Evolutionary conservation across 2,113 vertebrate genomes (phyloP).

Genomic region (Ranitomeya imitator): DNA sequence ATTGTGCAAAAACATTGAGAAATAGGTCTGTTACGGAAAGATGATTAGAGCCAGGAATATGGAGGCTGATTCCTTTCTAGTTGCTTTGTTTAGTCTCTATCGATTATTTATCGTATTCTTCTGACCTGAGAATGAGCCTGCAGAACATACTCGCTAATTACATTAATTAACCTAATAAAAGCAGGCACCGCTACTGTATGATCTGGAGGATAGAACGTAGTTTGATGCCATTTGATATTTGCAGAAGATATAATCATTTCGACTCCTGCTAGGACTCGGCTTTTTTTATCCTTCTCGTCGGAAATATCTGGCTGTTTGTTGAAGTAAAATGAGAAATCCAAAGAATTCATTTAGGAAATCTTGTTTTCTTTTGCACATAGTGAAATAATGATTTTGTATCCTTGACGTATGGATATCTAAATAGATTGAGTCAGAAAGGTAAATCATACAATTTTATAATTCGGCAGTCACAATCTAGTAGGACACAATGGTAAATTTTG

Average conservation of each 20-base stretch:
- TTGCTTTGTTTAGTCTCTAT: conserved; percentile 41
- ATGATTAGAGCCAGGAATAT: conserved; percentile 38
- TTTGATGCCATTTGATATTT: conserved; percentile 50
- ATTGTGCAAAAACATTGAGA: conserved; percentile 34
- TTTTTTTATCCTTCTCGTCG: conserved; percentile 47
- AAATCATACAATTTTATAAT: no score
- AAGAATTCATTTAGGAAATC: conserved; percentile 31
- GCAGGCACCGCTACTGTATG: conserved; percentile 2
- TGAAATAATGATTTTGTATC: neutral
- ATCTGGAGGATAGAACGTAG: conserved; percentile 20
- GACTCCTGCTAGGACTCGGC: conserved; percentile 27
- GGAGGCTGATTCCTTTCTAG: conserved; percentile 31
- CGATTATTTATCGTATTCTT: conserved; percentile 38
- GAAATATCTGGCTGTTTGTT: conserved; percentile 47
- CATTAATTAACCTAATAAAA: conserved; percentile 60
- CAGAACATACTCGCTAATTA: conserved; percentile 46
- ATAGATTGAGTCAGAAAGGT: no score
- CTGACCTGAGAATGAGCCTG: conserved; percentile 33
- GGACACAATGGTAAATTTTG: no score
- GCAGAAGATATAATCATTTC: conserved; percentile 52
- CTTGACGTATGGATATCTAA: no score
- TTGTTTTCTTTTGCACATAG: neutral
- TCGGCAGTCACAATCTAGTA: no score
- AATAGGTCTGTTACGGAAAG: conserved; percentile 33
- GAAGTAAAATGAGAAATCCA: conserved; percentile 14